Percentiles rank a stretch among this genome's conserved stretches.
Conservation (phyloP, 2,797 vertebrate species). For the Phoxinus dragarum region DNA sequence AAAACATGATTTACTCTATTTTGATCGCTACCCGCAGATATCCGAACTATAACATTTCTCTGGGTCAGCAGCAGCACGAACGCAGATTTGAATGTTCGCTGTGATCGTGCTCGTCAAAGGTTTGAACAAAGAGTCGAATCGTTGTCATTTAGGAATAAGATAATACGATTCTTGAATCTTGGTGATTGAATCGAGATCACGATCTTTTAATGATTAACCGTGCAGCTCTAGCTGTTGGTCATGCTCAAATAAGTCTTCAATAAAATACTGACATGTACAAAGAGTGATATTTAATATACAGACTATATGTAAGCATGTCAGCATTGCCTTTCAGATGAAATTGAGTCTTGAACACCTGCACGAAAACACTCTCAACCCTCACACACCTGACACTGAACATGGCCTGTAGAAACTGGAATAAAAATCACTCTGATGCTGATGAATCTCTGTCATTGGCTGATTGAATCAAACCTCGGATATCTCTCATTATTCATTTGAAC, state of each 20-base stretch:
- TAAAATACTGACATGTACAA: not conserved
- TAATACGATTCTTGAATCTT: too few relatives aligned
- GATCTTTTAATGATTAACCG: too few relatives aligned
- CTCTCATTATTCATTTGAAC: constrained; percentile 22
- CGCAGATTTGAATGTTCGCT: too few relatives aligned
- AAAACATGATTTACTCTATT: not conserved
- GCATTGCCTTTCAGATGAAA: not conserved
- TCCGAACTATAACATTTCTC: too few relatives aligned
- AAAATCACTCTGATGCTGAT: not conserved
- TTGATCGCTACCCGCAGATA: too few relatives aligned
- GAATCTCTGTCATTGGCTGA: constrained; percentile 19
- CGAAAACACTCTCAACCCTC: not conserved
- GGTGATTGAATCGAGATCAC: too few relatives aligned
- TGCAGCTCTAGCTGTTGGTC: not conserved
- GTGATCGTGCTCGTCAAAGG: too few relatives aligned
- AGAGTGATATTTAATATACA: not conserved
- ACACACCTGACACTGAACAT: not conserved
- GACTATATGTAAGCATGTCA: too few relatives aligned
- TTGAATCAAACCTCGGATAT: constrained; percentile 18
- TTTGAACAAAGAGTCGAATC: too few relatives aligned
- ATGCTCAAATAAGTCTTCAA: not conserved
- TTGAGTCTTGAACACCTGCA: not conserved
- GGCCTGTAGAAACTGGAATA: not conserved
- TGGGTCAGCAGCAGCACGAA: too few relatives aligned
- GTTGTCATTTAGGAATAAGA: too few relatives aligned